Evolutionary conservation across 2,113 vertebrate species (phyloP).

Genomic region (Perca fluviatilis): DNA sequence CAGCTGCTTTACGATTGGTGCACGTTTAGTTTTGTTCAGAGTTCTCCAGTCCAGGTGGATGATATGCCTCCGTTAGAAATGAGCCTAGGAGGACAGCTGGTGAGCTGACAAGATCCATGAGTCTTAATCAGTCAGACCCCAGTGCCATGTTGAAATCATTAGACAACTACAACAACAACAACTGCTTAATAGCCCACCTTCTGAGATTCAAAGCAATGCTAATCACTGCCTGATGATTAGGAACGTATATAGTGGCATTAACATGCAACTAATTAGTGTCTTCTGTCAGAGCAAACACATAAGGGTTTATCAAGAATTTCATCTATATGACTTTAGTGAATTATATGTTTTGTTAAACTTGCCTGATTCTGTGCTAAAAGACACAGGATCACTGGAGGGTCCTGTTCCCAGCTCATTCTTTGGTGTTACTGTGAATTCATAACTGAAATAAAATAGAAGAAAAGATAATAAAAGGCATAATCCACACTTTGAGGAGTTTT

Average conservation of each 20-base stretch:
- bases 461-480: conserved; percentile 6
- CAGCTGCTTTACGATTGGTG: conserved; percentile 5
- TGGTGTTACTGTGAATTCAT: conserved; percentile 94
- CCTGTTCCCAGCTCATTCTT: conserved; percentile 93
- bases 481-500: conserved; percentile 21
- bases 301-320: neutral
- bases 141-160: conserved; percentile 69
- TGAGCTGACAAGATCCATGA: conserved; percentile 25
- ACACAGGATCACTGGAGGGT: conserved; percentile 89
- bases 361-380: conserved; percentile 97
- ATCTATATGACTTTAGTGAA: neutral
- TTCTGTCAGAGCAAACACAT: conserved; percentile 6
- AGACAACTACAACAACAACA: too few species aligned
- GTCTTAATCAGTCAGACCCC: conserved; percentile 44
- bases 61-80: conserved; percentile 17
- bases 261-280: conserved; percentile 3
- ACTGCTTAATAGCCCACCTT: conserved; percentile 47
- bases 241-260: conserved; percentile 21
- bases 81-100: conserved; percentile 47
- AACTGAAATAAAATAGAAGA: conserved; percentile 83
- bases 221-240: conserved; percentile 33
- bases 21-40: neutral
- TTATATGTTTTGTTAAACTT: conserved; percentile 59
- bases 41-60: conserved; percentile 13
- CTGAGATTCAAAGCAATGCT: conserved; percentile 21